Base-by-base conservation (phyloP, 2,797 vertebrate genomes). In the Rhinatrema bivittatum region DNA sequence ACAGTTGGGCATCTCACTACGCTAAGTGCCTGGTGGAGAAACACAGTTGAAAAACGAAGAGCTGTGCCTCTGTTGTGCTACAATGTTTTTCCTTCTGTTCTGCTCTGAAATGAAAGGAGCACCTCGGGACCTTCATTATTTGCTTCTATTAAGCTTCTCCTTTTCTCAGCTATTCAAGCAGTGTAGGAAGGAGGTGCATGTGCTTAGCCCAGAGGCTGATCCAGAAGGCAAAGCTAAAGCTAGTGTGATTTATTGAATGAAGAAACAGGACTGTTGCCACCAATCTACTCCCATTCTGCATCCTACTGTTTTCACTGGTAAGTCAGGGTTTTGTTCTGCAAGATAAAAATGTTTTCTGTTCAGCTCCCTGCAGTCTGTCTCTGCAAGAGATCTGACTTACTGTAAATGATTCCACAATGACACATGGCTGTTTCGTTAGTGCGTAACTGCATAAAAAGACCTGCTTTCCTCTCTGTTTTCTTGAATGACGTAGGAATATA, bases 241-340 rank as follows among this genome's bases (percentile, higher is more conserved):
- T 72, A 72, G 28, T 70, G 72, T 58, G 85, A 87, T 76, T 84
- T 78, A 76, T 62, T 89, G 75, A 88, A 87, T 64, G 72, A 82
- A 75, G 86, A 87, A 60, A 61, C 78, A 67, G 80, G 74, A 75
- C 85, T 78, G 32, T 80, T 83, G 68, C 66, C 78, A 60, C 62
- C 78, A 68, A 58, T 81, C 36, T 80, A 65, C 67, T 53, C 50
- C 52, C 50, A 20, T 25, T 73, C 78, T 56, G 70, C 80, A 52
- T 86, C 64, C 4, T 71, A 77, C 35, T 87, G 65, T 65, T 73
- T 86, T 61, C 86, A 78, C 82, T 86, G 92, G 93, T 98, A 74
- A 85, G 85, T 76, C 29, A n/a, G 34, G 24, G 59, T 75, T 60
- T n/a, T n/a, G n/a, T n/a, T n/a, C n/a, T n/a, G n/a, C n/a, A n/a